Base-by-base conservation (phyloP, 2,797 vertebrate species). In the Mallotus villosus region DNA sequence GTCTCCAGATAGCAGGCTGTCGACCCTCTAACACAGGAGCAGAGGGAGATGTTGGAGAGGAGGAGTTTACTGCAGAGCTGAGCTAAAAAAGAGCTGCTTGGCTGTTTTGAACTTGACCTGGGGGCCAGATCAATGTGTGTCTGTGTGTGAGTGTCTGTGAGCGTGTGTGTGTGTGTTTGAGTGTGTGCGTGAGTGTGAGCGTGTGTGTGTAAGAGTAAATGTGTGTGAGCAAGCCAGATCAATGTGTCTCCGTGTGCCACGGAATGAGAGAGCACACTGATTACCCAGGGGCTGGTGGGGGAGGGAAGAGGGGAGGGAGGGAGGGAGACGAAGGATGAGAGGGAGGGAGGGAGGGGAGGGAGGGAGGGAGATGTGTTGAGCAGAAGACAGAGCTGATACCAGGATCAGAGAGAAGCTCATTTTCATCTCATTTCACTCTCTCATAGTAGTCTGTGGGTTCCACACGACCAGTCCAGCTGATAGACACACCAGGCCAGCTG, bases 91-190 rank as follows among this genome's bases (percentile, higher is more conserved):
- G 83, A 81, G 78, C 79, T 68, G 83, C 87, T 88, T 89, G 84
- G 87, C 86, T 90, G 89, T 91, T 91, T 93, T 93, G 92, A 92
- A 93, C 91, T 93, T 93, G 92, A 93, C 91, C 92, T 89, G 91
- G 82, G 86, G 92, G 90, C 90, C 90, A 87, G 90, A 93, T 93
- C 92, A 91, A 93, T 93, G 92, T 76, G 74, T 84, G 29, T 22
- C 5, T 32, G 51, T 32, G 51, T 59, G 67, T 41, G 24, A 49
- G 41, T 63, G 29, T 51, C n/a, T 19, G n/a, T 73, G 58, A 14
- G 65, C 71, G 82, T 21, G 60, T 49, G 58, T 19, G 34, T 29
- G 57, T 34, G 58, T 34, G 57, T 29, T 29, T 29, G 27, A 29
- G 27, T 29, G 27, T 49, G 58, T 70, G 59, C 25, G 37, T 63